Evolutionary conservation across 2,888 invertebrate species (phyloP), one percentile per base, ranked within the genome.

Genomic region (Pandemis cinnamomeana): DNA sequence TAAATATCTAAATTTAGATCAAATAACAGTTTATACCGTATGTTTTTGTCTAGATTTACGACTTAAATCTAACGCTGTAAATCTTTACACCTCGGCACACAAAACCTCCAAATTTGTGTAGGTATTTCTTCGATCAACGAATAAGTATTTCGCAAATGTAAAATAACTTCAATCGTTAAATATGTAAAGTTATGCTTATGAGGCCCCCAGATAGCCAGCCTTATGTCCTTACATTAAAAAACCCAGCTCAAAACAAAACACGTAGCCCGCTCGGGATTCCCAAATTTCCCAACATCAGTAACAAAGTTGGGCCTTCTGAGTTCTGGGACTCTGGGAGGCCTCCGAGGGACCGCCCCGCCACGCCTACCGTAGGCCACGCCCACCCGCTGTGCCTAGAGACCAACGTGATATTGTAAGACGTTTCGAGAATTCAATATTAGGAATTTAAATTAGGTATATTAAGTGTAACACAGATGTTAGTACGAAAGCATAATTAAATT

Each of bases 321-420:
- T 88, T 88, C 88, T 85, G 90, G 91, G 92, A 92, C 87, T 89
- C 87, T 84, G 90, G 91, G 92, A 92, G 89, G 90, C 83, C 91
- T 84, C 90, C 76, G 78, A 86, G 87, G 91, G 87, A 83, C 89
- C 87, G 88, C 86, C 89, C 85, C 77, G 70, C 73, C 81, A 88
- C 93, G 93, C 93, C 93, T 84, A 89, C 80, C 76, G 15, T 66
- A 80, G 58, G 84, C 86, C 90, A 91, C 93, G 92, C 93, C 93
- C 84, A 84, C 76, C 76, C 15, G 58, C 69, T 83, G 82, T 86
- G 87, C 87, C 89, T 88, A 87, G 91, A 92, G 91, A 91, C 83
- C 86, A 83, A 60, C 69, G 69, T 80, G 77, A 20, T 69, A 60
- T 63, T 63, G 15, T 69, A 73, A 73, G 69, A 73, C 72, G 58